Conservation (phyloP, 2,888 invertebrate species). For the Tetropium fuscum region DNA sequence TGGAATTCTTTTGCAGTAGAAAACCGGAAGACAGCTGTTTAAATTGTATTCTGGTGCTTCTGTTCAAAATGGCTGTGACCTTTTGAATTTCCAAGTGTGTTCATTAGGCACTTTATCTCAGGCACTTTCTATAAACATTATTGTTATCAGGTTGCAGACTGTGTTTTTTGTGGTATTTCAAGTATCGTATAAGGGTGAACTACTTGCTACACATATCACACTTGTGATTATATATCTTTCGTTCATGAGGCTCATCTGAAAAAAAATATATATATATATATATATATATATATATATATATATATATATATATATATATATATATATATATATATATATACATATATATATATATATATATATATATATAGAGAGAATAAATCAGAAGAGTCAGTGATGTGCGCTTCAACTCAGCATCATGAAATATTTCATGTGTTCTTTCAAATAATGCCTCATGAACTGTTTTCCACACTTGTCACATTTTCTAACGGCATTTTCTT, state of each 20-base stretch:
- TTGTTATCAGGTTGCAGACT: background rate
- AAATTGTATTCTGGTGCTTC: background rate
- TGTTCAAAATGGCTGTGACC: background rate
- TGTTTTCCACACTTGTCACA: background rate
- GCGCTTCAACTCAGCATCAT: background rate
- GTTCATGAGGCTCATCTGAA: background rate
- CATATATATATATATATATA: background rate
- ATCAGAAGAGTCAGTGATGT: no score
- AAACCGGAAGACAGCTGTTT: background rate
- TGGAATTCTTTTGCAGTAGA: background rate
- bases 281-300: background rate
- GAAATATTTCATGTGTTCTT: background rate
- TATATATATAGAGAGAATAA: background rate
- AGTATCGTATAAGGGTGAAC: background rate
- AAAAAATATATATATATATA: background rate
- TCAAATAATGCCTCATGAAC: background rate
- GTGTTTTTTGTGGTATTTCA: background rate
- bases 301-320: background rate
- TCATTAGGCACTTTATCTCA: no score
- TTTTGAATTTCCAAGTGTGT: background rate
- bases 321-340: background rate
- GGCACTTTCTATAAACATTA: background rate
- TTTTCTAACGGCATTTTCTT: background rate
- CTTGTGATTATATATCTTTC: background rate
- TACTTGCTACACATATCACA: background rate